Conservation (phyloP, 2,888 invertebrate species). For the Lapara coniferarum region DNA sequence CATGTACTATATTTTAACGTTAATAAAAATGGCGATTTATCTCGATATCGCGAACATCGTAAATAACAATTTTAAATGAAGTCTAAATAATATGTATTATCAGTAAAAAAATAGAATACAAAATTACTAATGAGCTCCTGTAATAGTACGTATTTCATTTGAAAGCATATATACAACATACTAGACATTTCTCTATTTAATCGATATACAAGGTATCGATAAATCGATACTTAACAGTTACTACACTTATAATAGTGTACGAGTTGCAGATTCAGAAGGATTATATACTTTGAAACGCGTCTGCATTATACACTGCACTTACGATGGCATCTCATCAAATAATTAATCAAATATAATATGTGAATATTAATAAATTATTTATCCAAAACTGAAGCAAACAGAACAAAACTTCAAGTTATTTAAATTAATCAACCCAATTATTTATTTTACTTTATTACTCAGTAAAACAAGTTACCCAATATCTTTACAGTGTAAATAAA, state of each 20-base stretch:
- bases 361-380: neutral
- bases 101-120: too few relatives aligned
- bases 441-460: too few relatives aligned
- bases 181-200: neutral
- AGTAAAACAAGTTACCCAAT: neutral
- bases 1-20: conserved; percentile 1
- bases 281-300: neutral
- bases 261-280: neutral
- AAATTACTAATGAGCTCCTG: too few relatives aligned
- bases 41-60: neutral
- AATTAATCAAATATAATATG: neutral
- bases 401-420: too few relatives aligned
- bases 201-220: neutral
- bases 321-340: neutral
- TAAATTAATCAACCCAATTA: neutral
- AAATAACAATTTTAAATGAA: neutral
- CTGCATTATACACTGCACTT: neutral
- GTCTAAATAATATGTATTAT: too few relatives aligned
- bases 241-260: neutral
- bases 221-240: neutral
- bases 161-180: too few relatives aligned
- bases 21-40: neutral
- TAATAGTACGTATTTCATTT: too few relatives aligned
- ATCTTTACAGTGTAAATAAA: neutral
- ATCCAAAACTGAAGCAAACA: too few relatives aligned